A percentile compares a stretch with the other conserved stretches of the same genome.
Evolutionary conservation across 2,113 vertebrate genomes (phyloP).

Genomic region (Hymenochirus boettgeri): DNA sequence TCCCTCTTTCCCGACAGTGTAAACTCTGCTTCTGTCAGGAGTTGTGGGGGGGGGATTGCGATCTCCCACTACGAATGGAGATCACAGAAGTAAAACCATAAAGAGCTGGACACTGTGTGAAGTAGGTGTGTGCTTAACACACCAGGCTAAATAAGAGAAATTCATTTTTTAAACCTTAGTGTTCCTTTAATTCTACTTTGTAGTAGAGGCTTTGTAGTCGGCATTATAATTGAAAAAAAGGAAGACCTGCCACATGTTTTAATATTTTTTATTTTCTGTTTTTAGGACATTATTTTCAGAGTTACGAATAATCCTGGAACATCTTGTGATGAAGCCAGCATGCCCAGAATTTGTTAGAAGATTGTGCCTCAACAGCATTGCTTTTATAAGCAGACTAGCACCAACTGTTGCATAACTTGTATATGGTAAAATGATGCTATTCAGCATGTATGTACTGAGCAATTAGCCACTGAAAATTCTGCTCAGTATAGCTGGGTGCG

Average conservation of each 20-base stretch:
- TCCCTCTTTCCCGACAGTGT: too few species aligned
- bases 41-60: too few species aligned
- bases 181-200: too few species aligned
- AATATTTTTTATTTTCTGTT: conserved; percentile 20
- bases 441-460: conserved; percentile 50
- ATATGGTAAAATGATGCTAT: conserved; percentile 47
- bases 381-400: conserved; percentile 92
- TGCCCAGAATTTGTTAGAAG: conserved; percentile 91
- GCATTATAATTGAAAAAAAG: too few species aligned
- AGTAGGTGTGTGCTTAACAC: too few species aligned
- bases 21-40: too few species aligned
- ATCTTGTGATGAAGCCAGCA: conserved; percentile 91
- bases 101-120: too few species aligned
- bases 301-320: conserved; percentile 88
- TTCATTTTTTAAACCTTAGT: too few species aligned
- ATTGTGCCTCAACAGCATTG: conserved; percentile 91
- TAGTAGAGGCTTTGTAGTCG: too few species aligned
- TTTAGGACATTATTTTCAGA: conserved; percentile 90
- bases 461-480: conserved; percentile 66
- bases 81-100: too few species aligned
- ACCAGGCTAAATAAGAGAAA: too few species aligned
- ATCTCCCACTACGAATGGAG: too few species aligned
- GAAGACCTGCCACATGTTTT: not conserved
- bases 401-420: conserved; percentile 80
- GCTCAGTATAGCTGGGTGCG: conserved; percentile 57